phyloP scores from a whole-genome alignment of 2,888 invertebrate genomes.

The Orchesella flavescens region DNA sequence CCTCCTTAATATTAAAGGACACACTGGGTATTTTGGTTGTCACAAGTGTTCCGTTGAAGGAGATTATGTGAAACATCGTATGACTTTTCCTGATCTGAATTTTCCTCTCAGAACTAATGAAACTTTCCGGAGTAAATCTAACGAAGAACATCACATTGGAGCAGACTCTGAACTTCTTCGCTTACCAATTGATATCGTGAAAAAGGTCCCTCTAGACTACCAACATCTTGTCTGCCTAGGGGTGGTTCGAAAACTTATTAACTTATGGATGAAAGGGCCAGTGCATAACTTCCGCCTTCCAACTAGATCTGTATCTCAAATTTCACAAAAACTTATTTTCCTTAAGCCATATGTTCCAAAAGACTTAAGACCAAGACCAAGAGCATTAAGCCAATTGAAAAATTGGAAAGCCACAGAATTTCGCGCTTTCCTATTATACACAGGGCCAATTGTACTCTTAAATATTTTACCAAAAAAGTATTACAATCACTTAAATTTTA shows the following conservation, averaged over 20 bases:
- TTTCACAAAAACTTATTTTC: too few relatives aligned
- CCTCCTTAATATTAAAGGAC: slow-evolving; percentile 36
- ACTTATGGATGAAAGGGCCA: slow-evolving; percentile 12
- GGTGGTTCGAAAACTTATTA: slow-evolving; percentile 44
- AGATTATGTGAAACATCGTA: slow-evolving; percentile 1
- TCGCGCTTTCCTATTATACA: slow-evolving; percentile 33
- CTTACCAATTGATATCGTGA: slow-evolving; percentile 42
- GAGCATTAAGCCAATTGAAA: slow-evolving; percentile 23
- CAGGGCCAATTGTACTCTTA: slow-evolving; percentile 19
- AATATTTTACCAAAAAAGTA: not conserved
- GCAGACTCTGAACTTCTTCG: slow-evolving; percentile 10
- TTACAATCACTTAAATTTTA: not conserved
- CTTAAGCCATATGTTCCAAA: too few relatives aligned
- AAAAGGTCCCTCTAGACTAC: slow-evolving; percentile 56
- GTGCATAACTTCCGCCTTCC: not conserved
- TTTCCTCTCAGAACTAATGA: not conserved
- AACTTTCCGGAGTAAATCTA: not conserved
- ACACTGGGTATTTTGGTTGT: slow-evolving; percentile 47
- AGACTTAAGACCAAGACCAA: not conserved
- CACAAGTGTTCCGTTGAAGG: slow-evolving; percentile 43
- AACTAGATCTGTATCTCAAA: not conserved
- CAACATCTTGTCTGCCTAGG: slow-evolving; percentile 61
- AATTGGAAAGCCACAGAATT: slow-evolving; percentile 48
- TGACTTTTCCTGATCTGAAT: slow-evolving; percentile 6
- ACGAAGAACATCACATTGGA: slow-evolving; percentile 29